Evolutionary conservation across 1,140 invertebrate species (phyloP), one percentile per base, ranked within the genome.

Genomic region (Venustaconcha ellipsiformis): DNA sequence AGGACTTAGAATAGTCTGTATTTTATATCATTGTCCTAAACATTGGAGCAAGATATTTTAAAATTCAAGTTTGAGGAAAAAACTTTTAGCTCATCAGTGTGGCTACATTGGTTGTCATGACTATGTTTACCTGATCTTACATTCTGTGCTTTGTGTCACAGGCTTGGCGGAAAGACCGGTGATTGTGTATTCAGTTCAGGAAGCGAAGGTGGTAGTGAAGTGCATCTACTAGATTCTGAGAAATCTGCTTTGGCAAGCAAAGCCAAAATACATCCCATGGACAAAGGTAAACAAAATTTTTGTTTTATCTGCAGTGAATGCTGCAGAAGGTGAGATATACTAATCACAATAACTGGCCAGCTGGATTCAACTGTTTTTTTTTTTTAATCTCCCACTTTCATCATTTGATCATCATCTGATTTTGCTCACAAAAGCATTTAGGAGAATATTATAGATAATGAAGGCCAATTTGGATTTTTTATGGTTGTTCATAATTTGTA

Each of bases 201-300:
- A n/a, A 84, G 84, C 73, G 82, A 84, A 56, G 82, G 78, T 48
- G 83, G 81, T 62, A 73, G 73, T 57, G 79, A 78, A 57, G 80
- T 73, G 70, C 81, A 78, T 65, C 73, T 79, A 63, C 85, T 84
- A 63, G 85, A 86, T 13, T 63, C 73, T 14, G 86, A 87, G 14
- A 84, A 78, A 72, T 48, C 78, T 57, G 71, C 78, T 48, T 72
- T 70, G 68, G 67, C 74, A 57, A 82, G 84, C 68, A 84, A 84
- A 77, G 81, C 83, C 30, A 88, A 86, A 77, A 83, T 88, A 26
- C 84, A 86, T 72, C 86, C 86, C 6, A 85, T 87, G 81, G 81
- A 80, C 60, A 78, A 76, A 74, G 83, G 85, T 87, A 73, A 74
- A 78, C 62, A 57, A 18, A 1, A 48, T 48, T 48, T 48, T 48